phyloP scores from a whole-genome alignment of 2,797 vertebrate species.

The Parauchenoglanis punctatus region DNA sequence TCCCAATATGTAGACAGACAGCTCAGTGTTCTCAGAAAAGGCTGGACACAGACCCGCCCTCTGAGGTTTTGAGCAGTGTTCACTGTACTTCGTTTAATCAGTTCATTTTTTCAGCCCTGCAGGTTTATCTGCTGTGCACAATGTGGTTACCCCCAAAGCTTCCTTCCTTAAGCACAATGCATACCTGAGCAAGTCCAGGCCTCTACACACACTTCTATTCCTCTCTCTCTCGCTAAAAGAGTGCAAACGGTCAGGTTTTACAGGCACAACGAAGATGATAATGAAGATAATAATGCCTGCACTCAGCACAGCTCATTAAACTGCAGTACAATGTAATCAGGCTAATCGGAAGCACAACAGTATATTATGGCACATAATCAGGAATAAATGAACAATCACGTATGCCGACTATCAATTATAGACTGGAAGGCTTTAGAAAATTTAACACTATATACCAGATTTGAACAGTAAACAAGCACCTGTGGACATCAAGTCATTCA shows the following conservation, averaged over 20 bases:
- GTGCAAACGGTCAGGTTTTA: not conserved
- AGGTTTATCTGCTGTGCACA: not conserved
- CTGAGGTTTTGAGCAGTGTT: not conserved
- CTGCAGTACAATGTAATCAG: not conserved
- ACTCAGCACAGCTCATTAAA: not conserved
- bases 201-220: not conserved
- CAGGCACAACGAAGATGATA: not conserved
- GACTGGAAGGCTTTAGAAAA: not conserved
- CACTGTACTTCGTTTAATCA: not conserved
- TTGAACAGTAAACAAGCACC: not conserved
- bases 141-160: not conserved
- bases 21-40: not conserved
- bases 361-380: not conserved
- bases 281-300: not conserved
- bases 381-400: not conserved
- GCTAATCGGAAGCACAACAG: not conserved
- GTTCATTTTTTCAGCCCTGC: not conserved
- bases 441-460: not conserved
- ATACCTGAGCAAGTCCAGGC: constrained; percentile 16
- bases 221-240: not conserved
- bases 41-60: not conserved
- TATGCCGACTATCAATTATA: not conserved
- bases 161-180: not conserved
- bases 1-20: not conserved
- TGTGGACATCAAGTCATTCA: not conserved